Base-by-base conservation (phyloP, 2,888 invertebrate species). In the Dasysyrphus tricinctus region DNA sequence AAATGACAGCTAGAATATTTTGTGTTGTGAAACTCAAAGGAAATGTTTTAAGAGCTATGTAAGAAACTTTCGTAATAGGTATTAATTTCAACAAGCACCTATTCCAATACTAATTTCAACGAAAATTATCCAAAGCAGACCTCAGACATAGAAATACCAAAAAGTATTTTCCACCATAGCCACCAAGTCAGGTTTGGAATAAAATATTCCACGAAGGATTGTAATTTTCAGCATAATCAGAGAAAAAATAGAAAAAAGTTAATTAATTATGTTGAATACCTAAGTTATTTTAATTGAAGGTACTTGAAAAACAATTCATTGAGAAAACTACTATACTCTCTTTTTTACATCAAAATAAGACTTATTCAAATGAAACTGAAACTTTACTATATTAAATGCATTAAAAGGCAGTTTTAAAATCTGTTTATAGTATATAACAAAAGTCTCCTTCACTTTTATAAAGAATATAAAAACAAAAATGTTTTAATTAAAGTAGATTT, bases 401-500 rank as follows among this genome's bases (percentile, higher is more conserved):
- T 16, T 16, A 8, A 57, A 57, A 57, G 16, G 37, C 16, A 34
- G 16, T 34, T 57, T 34, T 57, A 6, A 54, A 29, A 14, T 54
- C 29, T 24, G 49, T 51, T 24, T 49, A 29, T 11, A 24, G 5
- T 34, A 11, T 8, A 34, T n/a, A 16, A 34, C 34, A 34, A 57
- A 59, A 59, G 42, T 61, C 39, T 19, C 37, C 39, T 59, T 59
- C 7, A 61, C 39, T 14, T 42, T 61, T 0, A 24, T 16, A 16
- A 57, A 57, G 57, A 57, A 57, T 14, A 24, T 14, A 24, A 44
- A 29, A 42, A 44, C 32, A 34, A 57, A 44, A 63, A n/a, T 63
- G 24, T 63, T 44, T 63, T 63, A 44, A 63, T 63, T 63, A 42
- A 63, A 63, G 63, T 32, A 29, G 14, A 63, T 42, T 63, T 63